Evolutionary conservation across 2,888 invertebrate genomes (phyloP).

Genomic region (Stomorhina lunata): DNA sequence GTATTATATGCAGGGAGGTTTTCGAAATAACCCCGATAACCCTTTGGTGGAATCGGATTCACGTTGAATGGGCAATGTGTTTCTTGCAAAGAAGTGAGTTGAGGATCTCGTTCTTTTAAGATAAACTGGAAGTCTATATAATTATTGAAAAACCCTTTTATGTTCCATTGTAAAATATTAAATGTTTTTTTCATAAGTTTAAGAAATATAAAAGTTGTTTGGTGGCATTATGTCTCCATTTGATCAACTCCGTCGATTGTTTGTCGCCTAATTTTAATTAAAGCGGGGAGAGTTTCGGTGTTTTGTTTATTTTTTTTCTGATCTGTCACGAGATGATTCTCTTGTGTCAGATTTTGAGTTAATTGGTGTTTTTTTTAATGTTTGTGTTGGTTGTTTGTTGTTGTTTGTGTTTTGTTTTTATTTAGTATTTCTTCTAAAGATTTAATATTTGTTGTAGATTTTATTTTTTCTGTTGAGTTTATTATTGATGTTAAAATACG

Average conservation of each 20-base stretch:
- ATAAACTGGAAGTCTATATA: not conserved
- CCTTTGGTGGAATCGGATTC: not conserved
- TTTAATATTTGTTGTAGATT: not conserved
- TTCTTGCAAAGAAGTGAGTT: not conserved
- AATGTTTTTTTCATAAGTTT: not conserved
- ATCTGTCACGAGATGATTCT: not conserved
- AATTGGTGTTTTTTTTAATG: not conserved
- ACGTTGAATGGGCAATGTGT: not conserved
- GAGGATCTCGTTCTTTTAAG: not conserved
- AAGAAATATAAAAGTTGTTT: too few species aligned
- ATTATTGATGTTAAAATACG: too few species aligned
- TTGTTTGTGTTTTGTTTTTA: not conserved
- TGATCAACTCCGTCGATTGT: not conserved
- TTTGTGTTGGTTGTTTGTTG: not conserved
- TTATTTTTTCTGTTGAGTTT: not conserved
- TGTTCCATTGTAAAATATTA: not conserved
- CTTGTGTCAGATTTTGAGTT: not conserved
- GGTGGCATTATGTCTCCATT: not conserved
- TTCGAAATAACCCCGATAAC: not conserved
- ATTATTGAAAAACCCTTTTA: not conserved
- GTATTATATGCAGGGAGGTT: not conserved
- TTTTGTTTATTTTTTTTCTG: not conserved
- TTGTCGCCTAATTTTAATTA: not conserved
- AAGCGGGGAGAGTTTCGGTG: not conserved
- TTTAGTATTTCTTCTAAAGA: not conserved